phyloP scores from a whole-genome alignment of 2,888 invertebrate species.

The Tortrix viridana region DNA sequence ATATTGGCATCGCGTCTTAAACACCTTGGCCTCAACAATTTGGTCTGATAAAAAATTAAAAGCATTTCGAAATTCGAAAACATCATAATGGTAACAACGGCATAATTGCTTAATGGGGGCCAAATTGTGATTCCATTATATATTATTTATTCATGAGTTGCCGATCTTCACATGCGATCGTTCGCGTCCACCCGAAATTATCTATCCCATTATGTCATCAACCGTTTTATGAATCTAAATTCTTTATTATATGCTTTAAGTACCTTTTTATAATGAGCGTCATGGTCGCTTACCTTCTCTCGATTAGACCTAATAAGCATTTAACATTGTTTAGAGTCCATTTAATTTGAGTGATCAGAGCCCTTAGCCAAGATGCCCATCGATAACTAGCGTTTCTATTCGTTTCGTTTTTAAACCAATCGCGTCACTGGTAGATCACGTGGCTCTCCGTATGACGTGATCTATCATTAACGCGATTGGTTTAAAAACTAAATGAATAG shows the following conservation, averaged over 20 bases:
- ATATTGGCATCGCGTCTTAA: slow-evolving; percentile 59
- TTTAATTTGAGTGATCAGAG: slow-evolving; percentile 20
- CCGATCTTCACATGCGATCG: slow-evolving; percentile 69
- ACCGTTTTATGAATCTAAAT: slow-evolving; percentile 79
- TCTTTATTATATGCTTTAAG: slow-evolving; percentile 75
- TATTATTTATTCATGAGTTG: slow-evolving; percentile 82
- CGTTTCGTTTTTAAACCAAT: too few species aligned
- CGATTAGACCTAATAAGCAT: slow-evolving; percentile 73
- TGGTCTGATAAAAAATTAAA: slow-evolving; percentile 82
- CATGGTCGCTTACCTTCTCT: slow-evolving; percentile 72
- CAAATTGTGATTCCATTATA: slow-evolving; percentile 70
- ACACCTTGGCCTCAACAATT: slow-evolving; percentile 76
- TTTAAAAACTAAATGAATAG: too few species aligned
- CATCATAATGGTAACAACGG: slow-evolving; percentile 77
- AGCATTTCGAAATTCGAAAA: slow-evolving; percentile 80
- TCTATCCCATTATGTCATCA: slow-evolving; percentile 80
- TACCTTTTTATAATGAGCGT: slow-evolving; percentile 69
- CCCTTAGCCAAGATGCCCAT: too few species aligned
- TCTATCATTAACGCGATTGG: too few species aligned
- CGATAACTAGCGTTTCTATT: too few species aligned
- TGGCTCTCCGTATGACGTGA: too few species aligned
- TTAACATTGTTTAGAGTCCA: slow-evolving; percentile 58
- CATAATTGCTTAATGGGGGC: slow-evolving; percentile 81
- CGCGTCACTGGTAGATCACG: too few species aligned
- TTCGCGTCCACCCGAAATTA: slow-evolving; percentile 75